A percentile compares a stretch with the other conserved stretches of the same genome.
phyloP scores from a whole-genome alignment of 2,888 invertebrate genomes.

The Oligia fasciuncula region DNA sequence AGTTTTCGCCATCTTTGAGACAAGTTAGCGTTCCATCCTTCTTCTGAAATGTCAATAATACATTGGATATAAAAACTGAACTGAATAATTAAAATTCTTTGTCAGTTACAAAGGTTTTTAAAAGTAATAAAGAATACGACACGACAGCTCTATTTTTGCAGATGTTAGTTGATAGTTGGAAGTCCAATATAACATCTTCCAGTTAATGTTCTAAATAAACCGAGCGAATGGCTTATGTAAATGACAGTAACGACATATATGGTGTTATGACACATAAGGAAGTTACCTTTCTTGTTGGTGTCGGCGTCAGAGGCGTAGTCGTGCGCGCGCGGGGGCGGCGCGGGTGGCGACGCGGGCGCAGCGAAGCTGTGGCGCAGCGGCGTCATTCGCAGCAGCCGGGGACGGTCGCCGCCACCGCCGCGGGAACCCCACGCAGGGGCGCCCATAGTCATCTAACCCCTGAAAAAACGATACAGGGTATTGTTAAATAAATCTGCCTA shows the following conservation, averaged over 20 bases:
- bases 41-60: conserved; percentile 88
- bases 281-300: conserved; percentile 90
- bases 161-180: conserved; percentile 3
- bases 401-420: conserved; percentile 87
- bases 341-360: conserved; percentile 86
- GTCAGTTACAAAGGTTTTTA: not conserved
- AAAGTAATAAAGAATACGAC: not conserved
- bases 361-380: conserved; percentile 90
- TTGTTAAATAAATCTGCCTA: not conserved
- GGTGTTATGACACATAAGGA: conserved; percentile 53
- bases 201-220: conserved; percentile 46
- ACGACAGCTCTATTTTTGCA: not conserved
- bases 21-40: conserved; percentile 93
- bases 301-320: conserved; percentile 91
- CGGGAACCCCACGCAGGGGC: conserved; percentile 88
- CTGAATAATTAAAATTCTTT: not conserved
- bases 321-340: conserved; percentile 82
- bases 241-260: conserved; percentile 29
- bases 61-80: not conserved
- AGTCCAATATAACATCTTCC: conserved; percentile 33
- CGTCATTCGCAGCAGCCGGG: conserved; percentile 90
- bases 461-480: conserved; percentile 57
- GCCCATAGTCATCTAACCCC: conserved; percentile 78
- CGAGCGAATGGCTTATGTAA: conserved; percentile 29
- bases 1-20: conserved; percentile 94